Conservation (phyloP, 2,888 invertebrate genomes). For the Zygogramma bicolorata region DNA sequence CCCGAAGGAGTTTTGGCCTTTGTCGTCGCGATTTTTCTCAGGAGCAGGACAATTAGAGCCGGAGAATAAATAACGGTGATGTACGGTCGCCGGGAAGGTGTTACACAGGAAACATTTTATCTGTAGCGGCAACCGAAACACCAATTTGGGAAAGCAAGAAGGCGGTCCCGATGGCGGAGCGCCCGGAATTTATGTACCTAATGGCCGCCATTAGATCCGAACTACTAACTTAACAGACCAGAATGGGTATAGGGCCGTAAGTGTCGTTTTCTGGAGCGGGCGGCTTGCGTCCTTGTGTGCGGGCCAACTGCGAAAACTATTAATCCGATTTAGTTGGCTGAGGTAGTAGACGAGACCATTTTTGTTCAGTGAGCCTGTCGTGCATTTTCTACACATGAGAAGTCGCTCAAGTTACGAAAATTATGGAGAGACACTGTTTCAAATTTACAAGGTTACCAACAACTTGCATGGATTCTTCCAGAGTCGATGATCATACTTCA, state of each 20-base stretch:
- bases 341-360: no score
- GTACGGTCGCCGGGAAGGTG: slow-evolving; percentile 14
- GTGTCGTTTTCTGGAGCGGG: not conserved
- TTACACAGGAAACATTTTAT: slow-evolving; percentile 25
- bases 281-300: not conserved
- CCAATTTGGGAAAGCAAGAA: slow-evolving; percentile 38
- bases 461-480: no score
- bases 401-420: no score
- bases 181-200: slow-evolving; percentile 36
- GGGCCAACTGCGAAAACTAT: not conserved
- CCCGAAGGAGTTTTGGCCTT: not conserved
- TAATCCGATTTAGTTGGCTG: not conserved
- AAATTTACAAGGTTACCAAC: no score
- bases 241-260: slow-evolving; percentile 15
- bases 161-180: slow-evolving; percentile 29
- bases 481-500: no score
- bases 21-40: not conserved
- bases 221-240: slow-evolving; percentile 34
- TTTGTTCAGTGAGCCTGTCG: no score
- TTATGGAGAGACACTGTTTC: no score
- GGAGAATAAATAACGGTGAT: slow-evolving; percentile 2
- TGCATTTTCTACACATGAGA: no score
- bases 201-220: slow-evolving; percentile 38
- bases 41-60: not conserved
- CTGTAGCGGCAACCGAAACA: slow-evolving; percentile 29